Conservation (phyloP, 2,113 vertebrate genomes). For the mouse (Mus musculus) region GRCm39 chr4:54875001-54875500, state of each 20-base stretch:
- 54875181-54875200: conserved; percentile 52
- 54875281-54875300: conserved; percentile 67
- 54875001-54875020: not conserved
- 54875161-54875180: conserved; percentile 46
- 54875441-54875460: conserved; percentile 56
- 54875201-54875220: conserved; percentile 47
- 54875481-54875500: conserved; percentile 52
- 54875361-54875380: conserved; percentile 26
- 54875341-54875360: conserved; percentile 26
- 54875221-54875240: conserved; percentile 62
- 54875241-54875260: conserved; percentile 68
- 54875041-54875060: conserved; percentile 6
- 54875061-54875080: conserved; percentile 12
- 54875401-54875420: not conserved
- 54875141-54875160: conserved; percentile 39
- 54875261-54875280: conserved; percentile 68
- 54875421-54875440: conserved; percentile 1
- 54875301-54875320: conserved; percentile 40
- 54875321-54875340: conserved; percentile 64
- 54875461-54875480: conserved; percentile 2
- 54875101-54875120: conserved; percentile 15
- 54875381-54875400: conserved; percentile 15
- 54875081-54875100: not conserved
- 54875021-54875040: not conserved
- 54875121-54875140: conserved; percentile 34